Evolutionary conservation across 2,797 vertebrate genomes (phyloP).

Genomic region (Austrolebias charrua): DNA sequence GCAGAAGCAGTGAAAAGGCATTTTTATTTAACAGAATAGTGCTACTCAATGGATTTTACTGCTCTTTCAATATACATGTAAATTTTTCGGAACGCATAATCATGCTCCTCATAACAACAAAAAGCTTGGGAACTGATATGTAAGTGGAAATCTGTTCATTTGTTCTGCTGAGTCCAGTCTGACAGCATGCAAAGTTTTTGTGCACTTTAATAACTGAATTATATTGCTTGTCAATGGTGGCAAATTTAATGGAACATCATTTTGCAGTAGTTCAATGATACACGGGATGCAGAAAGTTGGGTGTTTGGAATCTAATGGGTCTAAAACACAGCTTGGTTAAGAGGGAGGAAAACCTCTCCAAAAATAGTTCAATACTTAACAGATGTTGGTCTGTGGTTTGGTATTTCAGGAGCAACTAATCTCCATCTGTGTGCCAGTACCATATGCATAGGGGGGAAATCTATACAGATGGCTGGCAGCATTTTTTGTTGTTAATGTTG

Average conservation of each 20-base stretch:
- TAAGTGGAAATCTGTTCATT: conserved; percentile 33
- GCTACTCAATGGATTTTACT: conserved; percentile 20
- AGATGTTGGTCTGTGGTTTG: conserved; percentile 53
- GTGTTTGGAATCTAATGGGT: conserved; percentile 32
- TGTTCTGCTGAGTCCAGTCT: conserved; percentile 21
- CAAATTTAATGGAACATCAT: conserved; percentile 32
- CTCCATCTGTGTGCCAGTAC: conserved; percentile 25
- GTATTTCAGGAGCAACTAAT: conserved; percentile 40
- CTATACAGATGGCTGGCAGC: conserved; percentile 28
- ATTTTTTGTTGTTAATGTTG: conserved; percentile 20
- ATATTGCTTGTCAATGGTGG: conserved; percentile 1
- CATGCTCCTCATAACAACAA: conserved; percentile 11
- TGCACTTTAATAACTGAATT: conserved; percentile 18
- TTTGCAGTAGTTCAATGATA: conserved; percentile 39
- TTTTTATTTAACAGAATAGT: conserved; percentile 39
- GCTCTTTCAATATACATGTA: conserved; percentile 43
- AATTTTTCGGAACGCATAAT: conserved; percentile 37
- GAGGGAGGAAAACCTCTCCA: conserved; percentile 24
- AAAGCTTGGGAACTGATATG: conserved; percentile 23
- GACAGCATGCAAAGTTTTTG: conserved; percentile 18
- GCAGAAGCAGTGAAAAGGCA: conserved; percentile 42
- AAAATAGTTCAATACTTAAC: conserved; percentile 54
- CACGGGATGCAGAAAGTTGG: conserved; percentile 27
- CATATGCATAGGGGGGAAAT: conserved; percentile 2
- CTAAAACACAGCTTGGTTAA: conserved; percentile 23